Percentiles rank a stretch among this genome's conserved stretches.
These are phyloP conservation scores for Asarcornis scutulata DNA, from an alignment of 2,113 vertebrate species.

Conservation along the genomic window DNA sequence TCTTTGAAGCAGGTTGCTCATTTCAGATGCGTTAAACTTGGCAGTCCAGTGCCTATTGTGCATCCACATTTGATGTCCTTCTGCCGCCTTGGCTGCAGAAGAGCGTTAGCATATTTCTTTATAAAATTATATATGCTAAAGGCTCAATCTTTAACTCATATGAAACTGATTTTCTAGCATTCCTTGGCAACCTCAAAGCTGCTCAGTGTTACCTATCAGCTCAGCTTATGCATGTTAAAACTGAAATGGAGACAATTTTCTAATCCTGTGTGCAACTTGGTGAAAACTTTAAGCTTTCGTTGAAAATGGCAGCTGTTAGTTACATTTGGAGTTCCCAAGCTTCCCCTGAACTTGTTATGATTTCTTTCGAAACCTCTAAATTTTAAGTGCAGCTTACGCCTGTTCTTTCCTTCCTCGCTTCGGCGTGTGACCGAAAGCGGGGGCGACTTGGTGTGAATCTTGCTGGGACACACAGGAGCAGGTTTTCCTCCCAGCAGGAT, in stretches of 20 bases:
- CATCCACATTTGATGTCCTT: neutral
- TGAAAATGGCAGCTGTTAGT: neutral
- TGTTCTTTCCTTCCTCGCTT: neutral
- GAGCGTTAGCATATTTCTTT: neutral
- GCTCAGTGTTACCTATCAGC: neutral
- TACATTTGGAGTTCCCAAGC: neutral
- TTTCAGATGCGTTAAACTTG: neutral
- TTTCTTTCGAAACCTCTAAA: neutral
- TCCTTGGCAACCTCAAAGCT: neutral
- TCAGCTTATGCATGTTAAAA: neutral
- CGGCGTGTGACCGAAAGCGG: neutral
- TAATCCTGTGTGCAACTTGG: neutral
- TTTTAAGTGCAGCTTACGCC: accelerated
- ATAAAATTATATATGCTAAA: neutral
- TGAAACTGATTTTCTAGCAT: neutral
- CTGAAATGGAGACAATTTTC: neutral
- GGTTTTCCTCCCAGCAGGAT: neutral
- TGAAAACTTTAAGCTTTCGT: neutral
- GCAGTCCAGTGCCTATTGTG: neutral
- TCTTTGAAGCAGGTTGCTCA: neutral
- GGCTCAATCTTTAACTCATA: neutral
- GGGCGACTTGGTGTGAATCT: slow-evolving; percentile 1
- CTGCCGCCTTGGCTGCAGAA: slow-evolving; percentile 29
- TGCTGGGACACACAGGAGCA: neutral
- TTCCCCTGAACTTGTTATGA: neutral